Evolutionary conservation across 2,113 vertebrate genomes (phyloP).

Genomic region (Polyodon spathula): DNA sequence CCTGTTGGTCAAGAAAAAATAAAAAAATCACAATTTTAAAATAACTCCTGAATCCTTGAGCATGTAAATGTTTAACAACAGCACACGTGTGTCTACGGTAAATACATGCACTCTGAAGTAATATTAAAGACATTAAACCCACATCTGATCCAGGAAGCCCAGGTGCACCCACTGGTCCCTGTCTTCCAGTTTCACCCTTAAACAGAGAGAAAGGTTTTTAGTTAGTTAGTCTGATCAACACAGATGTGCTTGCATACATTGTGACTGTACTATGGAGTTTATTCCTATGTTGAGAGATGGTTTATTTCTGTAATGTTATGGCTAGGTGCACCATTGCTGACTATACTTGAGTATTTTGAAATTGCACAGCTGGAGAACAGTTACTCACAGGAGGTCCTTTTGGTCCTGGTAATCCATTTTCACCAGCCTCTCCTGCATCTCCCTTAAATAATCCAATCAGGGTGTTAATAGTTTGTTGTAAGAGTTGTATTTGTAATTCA

Average conservation of each 20-base stretch:
- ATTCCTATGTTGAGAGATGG: too few species aligned
- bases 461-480: neutral
- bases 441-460: constrained; percentile 39
- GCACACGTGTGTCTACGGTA: too few species aligned
- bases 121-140: constrained; percentile 14
- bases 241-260: too few species aligned
- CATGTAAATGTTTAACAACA: too few species aligned
- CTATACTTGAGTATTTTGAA: neutral
- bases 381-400: constrained; percentile 53
- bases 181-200: constrained; percentile 59
- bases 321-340: neutral
- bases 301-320: too few species aligned
- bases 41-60: neutral
- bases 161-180: constrained; percentile 47
- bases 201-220: neutral
- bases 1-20: constrained; percentile 33
- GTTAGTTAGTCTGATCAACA: too few species aligned
- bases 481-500: neutral
- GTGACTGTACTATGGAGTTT: too few species aligned
- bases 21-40: neutral
- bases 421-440: constrained; percentile 43
- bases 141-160: constrained; percentile 51
- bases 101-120: neutral
- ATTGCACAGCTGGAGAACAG: neutral
- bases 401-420: constrained; percentile 45